phyloP scores from a whole-genome alignment of 2,797 vertebrate genomes.

The Dicrostonyx torquatus region DNA sequence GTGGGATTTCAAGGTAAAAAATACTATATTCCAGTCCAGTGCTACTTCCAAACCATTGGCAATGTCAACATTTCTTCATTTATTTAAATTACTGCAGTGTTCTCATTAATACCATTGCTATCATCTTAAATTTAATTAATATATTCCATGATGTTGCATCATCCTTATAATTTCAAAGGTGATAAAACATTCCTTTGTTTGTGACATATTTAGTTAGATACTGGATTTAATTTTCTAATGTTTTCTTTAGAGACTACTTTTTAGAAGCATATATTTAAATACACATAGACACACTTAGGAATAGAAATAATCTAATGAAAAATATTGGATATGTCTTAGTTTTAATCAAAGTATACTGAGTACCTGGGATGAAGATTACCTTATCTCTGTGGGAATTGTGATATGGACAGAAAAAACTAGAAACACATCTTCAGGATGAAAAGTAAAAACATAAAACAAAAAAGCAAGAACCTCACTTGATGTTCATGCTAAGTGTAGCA shows the following conservation, averaged over 20 bases:
- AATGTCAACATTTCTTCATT: neutral
- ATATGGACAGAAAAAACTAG: neutral
- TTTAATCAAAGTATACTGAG: neutral
- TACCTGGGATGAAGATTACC: neutral
- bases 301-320: neutral
- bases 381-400: neutral
- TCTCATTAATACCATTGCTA: constrained; percentile 6
- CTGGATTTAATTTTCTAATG: neutral
- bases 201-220: neutral
- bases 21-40: neutral
- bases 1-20: neutral
- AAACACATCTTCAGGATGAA: neutral
- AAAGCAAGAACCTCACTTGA: neutral
- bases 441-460: neutral
- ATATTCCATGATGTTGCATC: neutral
- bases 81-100: neutral
- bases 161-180: neutral
- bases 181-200: neutral
- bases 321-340: neutral
- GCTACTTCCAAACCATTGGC: neutral
- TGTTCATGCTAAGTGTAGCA: neutral
- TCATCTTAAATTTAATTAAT: constrained; percentile 11
- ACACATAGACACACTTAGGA: neutral
- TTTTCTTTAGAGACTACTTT: neutral
- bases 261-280: neutral